Percentiles rank a stretch among this genome's conserved stretches.
phyloP scores from a whole-genome alignment of 2,888 invertebrate genomes.

The Drosophila quinaria region DNA sequence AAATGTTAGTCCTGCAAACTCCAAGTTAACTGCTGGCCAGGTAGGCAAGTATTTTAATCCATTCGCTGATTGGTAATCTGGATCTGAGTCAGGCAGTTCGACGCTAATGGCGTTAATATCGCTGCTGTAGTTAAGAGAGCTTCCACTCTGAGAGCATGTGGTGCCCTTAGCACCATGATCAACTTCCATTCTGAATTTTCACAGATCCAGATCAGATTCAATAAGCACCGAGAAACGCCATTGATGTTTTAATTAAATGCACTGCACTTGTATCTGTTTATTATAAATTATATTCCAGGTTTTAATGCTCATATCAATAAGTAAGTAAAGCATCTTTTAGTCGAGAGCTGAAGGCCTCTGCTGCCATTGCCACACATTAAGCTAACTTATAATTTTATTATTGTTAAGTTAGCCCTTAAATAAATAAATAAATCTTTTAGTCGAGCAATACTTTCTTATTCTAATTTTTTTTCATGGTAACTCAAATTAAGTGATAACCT shows the following conservation, averaged over 20 bases:
- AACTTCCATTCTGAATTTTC: slow-evolving; percentile 24
- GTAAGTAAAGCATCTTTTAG: too few species aligned
- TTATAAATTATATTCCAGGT: too few species aligned
- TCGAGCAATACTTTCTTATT: not conserved
- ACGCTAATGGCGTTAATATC: slow-evolving; percentile 84
- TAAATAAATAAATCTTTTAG: too few species aligned
- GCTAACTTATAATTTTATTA: too few species aligned
- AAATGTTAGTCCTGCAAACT: slow-evolving; percentile 93
- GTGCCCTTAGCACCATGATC: slow-evolving; percentile 50
- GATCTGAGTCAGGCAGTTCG: slow-evolving; percentile 84
- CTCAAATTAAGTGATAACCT: slow-evolving; percentile 43
- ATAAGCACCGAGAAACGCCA: not conserved
- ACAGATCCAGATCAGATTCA: slow-evolving; percentile 1
- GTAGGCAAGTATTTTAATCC: slow-evolving; percentile 88
- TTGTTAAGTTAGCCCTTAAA: too few species aligned
- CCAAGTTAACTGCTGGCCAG: slow-evolving; percentile 92
- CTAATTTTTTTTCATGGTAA: slow-evolving; percentile 1
- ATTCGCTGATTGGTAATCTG: slow-evolving; percentile 86
- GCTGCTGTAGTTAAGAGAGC: slow-evolving; percentile 79
- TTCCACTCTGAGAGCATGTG: slow-evolving; percentile 66
- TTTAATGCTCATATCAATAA: too few species aligned
- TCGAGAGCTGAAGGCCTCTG: too few species aligned
- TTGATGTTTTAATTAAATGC: not conserved
- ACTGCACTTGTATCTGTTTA: too few species aligned
- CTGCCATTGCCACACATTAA: too few species aligned